phyloP scores from a whole-genome alignment of 2,113 vertebrate species.

The Phyllostomus discolor region DNA sequence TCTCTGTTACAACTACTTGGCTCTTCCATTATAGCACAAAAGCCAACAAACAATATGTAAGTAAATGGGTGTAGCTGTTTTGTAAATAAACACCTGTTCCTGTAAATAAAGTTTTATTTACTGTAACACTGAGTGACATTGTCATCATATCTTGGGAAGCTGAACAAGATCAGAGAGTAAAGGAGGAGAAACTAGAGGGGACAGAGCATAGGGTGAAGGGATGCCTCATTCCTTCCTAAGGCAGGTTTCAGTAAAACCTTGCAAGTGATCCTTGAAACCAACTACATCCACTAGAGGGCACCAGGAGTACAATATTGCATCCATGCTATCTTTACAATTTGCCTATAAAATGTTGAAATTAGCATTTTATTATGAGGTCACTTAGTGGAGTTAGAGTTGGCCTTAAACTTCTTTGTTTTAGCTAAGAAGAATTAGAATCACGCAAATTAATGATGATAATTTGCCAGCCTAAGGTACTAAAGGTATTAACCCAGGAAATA shows the following conservation, averaged over 20 bases:
- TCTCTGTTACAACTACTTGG: not conserved
- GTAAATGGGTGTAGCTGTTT: not conserved
- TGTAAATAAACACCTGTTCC: not conserved
- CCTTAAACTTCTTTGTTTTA: not conserved
- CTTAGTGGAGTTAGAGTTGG: not conserved
- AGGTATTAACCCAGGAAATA: not conserved
- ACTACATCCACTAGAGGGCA: conserved; percentile 29
- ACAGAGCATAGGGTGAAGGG: not conserved
- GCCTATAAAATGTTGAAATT: not conserved
- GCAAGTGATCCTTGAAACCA: not conserved
- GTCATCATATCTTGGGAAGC: not conserved
- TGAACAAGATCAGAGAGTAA: not conserved
- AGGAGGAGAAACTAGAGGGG: not conserved
- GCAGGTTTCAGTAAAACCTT: not conserved
- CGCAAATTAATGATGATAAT: not conserved
- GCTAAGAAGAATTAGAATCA: not conserved
- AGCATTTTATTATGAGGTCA: not conserved
- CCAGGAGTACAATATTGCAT: not conserved
- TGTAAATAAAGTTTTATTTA: not conserved
- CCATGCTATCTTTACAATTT: rapidly evolving
- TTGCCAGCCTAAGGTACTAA: not conserved
- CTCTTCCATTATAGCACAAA: not conserved
- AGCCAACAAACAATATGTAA: not conserved
- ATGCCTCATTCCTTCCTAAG: not conserved
- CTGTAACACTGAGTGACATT: not conserved